Conservation (phyloP, 2,888 invertebrate genomes). For the Aleiodes testaceus region DNA sequence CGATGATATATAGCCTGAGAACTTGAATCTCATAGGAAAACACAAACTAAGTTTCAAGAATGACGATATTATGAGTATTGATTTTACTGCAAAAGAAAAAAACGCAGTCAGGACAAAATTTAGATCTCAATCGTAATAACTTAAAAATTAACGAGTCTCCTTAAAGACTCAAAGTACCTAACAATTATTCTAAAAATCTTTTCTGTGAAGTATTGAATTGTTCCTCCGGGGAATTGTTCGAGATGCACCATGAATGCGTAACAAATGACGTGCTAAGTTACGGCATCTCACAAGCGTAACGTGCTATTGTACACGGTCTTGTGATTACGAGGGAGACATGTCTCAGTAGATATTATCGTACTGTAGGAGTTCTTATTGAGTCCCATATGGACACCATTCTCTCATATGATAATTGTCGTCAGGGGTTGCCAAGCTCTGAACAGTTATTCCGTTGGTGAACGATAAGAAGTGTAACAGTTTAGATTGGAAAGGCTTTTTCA, state of each 20-base stretch:
- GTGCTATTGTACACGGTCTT: slow-evolving; percentile 57
- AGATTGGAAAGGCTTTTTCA: neutral
- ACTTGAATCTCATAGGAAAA: no score
- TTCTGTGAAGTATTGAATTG: slow-evolving; percentile 20
- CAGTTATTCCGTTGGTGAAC: neutral
- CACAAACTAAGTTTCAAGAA: no score
- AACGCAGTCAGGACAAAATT: no score
- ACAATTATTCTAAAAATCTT: slow-evolving; percentile 1
- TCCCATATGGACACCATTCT: slow-evolving; percentile 1
- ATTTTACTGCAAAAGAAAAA: no score
- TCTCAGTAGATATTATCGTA: slow-evolving; percentile 49
- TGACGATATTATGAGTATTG: no score
- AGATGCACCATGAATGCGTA: slow-evolving; percentile 50
- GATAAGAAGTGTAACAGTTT: neutral
- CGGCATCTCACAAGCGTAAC: slow-evolving; percentile 51
- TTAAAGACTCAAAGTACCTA: no score
- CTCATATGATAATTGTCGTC: neutral
- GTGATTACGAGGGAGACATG: slow-evolving; percentile 51
- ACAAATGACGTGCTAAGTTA: slow-evolving; percentile 56
- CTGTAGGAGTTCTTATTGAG: slow-evolving; percentile 6
- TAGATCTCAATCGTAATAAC: no score
- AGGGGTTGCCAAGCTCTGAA: neutral
- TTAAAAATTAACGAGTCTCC: no score
- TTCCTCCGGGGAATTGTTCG: slow-evolving; percentile 31
- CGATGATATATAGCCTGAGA: no score